These are phyloP conservation scores for Tupaia tana DNA, from an alignment of 2,113 vertebrate species.

Conservation along the genomic window DNA sequence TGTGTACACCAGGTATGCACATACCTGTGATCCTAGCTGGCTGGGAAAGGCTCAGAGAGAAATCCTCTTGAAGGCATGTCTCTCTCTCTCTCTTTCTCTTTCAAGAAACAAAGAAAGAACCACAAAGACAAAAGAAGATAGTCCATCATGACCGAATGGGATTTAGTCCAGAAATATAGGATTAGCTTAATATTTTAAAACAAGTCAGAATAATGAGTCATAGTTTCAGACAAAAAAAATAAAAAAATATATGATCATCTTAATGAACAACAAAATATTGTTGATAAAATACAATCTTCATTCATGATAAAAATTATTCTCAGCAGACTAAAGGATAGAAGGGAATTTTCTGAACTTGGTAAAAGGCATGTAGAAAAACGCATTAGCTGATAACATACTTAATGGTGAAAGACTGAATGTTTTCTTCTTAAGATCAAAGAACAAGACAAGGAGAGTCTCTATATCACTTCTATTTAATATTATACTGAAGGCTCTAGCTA, in stretches of 20 bases:
- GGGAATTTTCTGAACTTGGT: neutral
- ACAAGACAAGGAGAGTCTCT: neutral
- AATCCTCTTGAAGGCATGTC: too few relatives aligned
- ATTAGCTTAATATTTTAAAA: neutral
- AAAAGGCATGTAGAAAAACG: neutral
- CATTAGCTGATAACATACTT: neutral
- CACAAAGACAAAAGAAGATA: too few relatives aligned
- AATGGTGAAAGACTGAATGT: neutral
- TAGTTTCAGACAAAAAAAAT: neutral
- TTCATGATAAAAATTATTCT: constrained; percentile 28
- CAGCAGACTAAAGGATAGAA: constrained; percentile 33
- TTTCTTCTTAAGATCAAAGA: constrained; percentile 19
- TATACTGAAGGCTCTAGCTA: neutral
- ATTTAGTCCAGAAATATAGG: neutral
- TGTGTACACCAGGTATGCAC: too few relatives aligned
- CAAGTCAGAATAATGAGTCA: neutral
- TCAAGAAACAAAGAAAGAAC: too few relatives aligned
- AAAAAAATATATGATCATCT: neutral
- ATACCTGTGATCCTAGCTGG: too few relatives aligned
- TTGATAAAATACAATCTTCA: neutral
- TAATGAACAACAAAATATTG: neutral
- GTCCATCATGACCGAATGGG: neutral
- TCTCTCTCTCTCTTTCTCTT: too few relatives aligned
- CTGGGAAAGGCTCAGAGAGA: too few relatives aligned
- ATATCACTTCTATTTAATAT: neutral